Evolutionary conservation across 1,140 invertebrate species (phyloP).

Genomic region (Nixonia krombeini): DNA sequence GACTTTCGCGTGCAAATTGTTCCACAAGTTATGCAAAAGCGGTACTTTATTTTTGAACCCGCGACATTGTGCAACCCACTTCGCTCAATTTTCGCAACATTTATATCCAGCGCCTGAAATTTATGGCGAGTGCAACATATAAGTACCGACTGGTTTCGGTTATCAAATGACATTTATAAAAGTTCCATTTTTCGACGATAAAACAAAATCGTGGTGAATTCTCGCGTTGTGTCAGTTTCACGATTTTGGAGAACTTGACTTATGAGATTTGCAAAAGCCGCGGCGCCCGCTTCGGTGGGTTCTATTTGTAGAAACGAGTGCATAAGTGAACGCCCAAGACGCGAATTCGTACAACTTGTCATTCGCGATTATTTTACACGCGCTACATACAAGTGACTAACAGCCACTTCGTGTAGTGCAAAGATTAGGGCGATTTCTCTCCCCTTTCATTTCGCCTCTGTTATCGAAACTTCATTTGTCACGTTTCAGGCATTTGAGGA

Average conservation of each 20-base stretch:
- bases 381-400: too few relatives aligned
- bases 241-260: constrained; percentile 35
- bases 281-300: constrained; percentile 47
- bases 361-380: too few relatives aligned
- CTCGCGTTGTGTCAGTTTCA: constrained; percentile 12
- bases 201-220: not conserved
- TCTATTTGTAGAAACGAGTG: constrained; percentile 71
- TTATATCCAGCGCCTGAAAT: not conserved
- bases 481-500: too few relatives aligned
- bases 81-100: not conserved
- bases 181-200: too few relatives aligned
- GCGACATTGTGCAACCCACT: not conserved
- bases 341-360: constrained; percentile 56
- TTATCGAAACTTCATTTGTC: too few relatives aligned
- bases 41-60: not conserved
- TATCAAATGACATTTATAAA: too few relatives aligned
- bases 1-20: too few relatives aligned
- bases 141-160: too few relatives aligned
- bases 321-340: constrained; percentile 61
- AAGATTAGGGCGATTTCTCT: too few relatives aligned
- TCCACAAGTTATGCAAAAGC: not conserved
- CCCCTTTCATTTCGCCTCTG: too few relatives aligned
- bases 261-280: constrained; percentile 26
- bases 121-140: too few relatives aligned
- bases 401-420: too few relatives aligned